Evolutionary conservation across 2,888 invertebrate genomes (phyloP).

Genomic region (Agelastica alni): DNA sequence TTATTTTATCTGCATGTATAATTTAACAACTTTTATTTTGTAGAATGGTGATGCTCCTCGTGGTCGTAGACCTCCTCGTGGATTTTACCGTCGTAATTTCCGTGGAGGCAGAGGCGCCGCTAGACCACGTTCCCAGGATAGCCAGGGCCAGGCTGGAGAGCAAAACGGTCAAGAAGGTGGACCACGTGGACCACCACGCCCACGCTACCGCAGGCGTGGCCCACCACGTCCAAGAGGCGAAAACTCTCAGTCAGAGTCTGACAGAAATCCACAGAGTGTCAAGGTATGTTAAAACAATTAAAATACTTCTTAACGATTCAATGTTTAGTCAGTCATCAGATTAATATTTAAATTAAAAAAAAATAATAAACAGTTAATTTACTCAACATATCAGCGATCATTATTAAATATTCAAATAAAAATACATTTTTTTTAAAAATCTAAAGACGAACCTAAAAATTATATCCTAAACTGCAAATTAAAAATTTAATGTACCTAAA

Average conservation of each 20-base stretch:
- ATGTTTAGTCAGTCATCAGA: too few relatives aligned
- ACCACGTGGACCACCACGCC: slow-evolving; percentile 54
- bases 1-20: background rate
- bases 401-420: too few relatives aligned
- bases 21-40: background rate
- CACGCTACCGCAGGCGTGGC: slow-evolving; percentile 58
- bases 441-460: too few relatives aligned
- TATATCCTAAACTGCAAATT: too few relatives aligned
- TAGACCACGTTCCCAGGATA: slow-evolving; percentile 62
- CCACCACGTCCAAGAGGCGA: slow-evolving; percentile 51
- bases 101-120: slow-evolving; percentile 67
- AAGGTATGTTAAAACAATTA: slow-evolving; percentile 23
- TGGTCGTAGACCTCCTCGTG: slow-evolving; percentile 61
- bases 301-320: too few relatives aligned
- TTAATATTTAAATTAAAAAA: too few relatives aligned
- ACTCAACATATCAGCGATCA: too few relatives aligned
- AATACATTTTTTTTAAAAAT: too few relatives aligned
- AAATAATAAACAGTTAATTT: too few relatives aligned
- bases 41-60: slow-evolving; percentile 55
- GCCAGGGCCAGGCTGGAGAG: slow-evolving; percentile 56
- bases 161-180: slow-evolving; percentile 51
- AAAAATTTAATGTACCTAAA: too few relatives aligned
- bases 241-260: slow-evolving; percentile 55
- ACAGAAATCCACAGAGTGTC: slow-evolving; percentile 10
- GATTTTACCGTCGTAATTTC: slow-evolving; percentile 75